A percentile compares a stretch with the other conserved stretches of the same genome.
Evolutionary conservation across 2,888 invertebrate genomes (phyloP).

Genomic region (Ormyrus nitidulus): DNA sequence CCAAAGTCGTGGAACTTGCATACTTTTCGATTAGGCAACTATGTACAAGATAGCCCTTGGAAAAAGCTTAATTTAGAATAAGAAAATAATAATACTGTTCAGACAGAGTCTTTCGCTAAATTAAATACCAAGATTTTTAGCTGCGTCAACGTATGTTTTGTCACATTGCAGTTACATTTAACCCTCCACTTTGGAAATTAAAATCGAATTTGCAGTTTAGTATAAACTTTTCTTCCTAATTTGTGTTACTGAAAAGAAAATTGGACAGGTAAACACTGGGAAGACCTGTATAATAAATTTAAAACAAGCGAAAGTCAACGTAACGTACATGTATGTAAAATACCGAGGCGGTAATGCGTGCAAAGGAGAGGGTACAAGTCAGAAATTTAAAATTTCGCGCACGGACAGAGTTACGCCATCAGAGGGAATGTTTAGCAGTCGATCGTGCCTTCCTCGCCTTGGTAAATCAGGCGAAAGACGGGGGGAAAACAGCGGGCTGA

Average conservation of each 20-base stretch:
- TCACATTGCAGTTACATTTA: too few relatives aligned
- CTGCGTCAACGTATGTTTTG: too few relatives aligned
- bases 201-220: too few relatives aligned
- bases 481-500: not conserved
- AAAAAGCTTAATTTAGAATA: too few relatives aligned
- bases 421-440: conserved; percentile 56
- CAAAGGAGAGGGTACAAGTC: not conserved
- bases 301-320: conserved; percentile 2
- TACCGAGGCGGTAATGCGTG: not conserved
- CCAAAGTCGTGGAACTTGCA: not conserved
- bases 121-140: too few relatives aligned
- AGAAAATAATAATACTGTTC: too few relatives aligned
- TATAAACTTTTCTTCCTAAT: too few relatives aligned
- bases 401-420: conserved; percentile 51
- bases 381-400: conserved; percentile 53
- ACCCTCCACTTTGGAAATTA: too few relatives aligned
- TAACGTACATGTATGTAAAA: conserved; percentile 6
- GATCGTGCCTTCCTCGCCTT: conserved; percentile 48
- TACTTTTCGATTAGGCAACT: not conserved
- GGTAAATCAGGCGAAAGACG: conserved; percentile 46
- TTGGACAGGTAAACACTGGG: too few relatives aligned
- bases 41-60: too few relatives aligned
- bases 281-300: not conserved
- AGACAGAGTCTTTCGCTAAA: too few relatives aligned
- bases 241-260: too few relatives aligned